These are phyloP conservation scores for Conchocele bisecta DNA, from an alignment of 2,888 invertebrate genomes.

Conservation along the genomic window DNA sequence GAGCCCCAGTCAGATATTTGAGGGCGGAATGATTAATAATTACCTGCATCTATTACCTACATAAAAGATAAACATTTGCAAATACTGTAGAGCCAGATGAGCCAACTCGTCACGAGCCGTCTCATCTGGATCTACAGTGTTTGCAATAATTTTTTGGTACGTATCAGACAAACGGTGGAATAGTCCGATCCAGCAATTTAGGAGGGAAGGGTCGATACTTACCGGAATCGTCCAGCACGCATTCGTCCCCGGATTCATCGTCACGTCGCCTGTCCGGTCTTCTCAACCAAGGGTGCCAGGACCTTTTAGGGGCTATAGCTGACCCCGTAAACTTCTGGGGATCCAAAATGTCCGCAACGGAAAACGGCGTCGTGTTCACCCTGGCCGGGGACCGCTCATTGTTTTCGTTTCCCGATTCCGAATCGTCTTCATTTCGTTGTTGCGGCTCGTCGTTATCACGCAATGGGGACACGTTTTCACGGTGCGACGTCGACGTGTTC, in stretches of 20 bases:
- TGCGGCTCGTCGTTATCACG: background rate
- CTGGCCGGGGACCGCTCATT: slow-evolving; percentile 22
- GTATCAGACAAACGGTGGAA: too few relatives aligned
- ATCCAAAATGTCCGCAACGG: slow-evolving; percentile 76
- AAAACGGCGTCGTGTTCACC: slow-evolving; percentile 70
- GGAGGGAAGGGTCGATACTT: too few relatives aligned
- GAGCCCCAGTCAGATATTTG: too few relatives aligned
- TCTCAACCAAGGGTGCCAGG: slow-evolving; percentile 44
- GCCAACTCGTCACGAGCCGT: too few relatives aligned
- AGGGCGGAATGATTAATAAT: too few relatives aligned
- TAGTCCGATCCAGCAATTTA: too few relatives aligned
- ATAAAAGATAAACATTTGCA: too few relatives aligned
- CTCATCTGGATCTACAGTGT: too few relatives aligned
- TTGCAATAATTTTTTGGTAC: too few relatives aligned
- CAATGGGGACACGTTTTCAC: background rate
- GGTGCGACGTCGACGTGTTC: too few relatives aligned
- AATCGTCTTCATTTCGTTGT: background rate
- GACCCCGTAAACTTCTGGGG: slow-evolving; percentile 74
- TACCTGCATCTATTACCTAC: too few relatives aligned
- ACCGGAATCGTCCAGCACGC: slow-evolving; percentile 34
- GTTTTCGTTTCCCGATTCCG: background rate
- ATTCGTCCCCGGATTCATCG: slow-evolving; percentile 28
- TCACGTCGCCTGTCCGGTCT: slow-evolving; percentile 7
- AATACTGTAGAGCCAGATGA: too few relatives aligned
- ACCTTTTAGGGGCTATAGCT: slow-evolving; percentile 1